Evolutionary conservation across 2,797 vertebrate species (phyloP), one percentile per base, ranked within the genome.

Genomic region (Esox masquinongy): DNA sequence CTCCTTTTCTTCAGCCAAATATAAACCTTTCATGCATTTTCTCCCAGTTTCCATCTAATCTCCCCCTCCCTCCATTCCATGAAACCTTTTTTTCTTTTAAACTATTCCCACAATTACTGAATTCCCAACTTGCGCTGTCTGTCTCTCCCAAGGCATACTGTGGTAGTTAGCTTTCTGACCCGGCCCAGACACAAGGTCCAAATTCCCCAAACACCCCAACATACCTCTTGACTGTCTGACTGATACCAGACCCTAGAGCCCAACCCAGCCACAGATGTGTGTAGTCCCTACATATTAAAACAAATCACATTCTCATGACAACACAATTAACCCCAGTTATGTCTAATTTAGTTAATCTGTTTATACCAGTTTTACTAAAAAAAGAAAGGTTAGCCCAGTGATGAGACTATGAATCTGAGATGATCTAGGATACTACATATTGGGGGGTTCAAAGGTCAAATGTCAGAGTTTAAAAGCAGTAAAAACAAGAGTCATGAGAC

Each of bases 21-120:
- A 17, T n/a, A 36, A 26, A 24, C 34, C 47, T 50, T 34, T n/a
- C 56, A 36, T 24, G 47, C 26, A 24, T 51, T 26, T 47, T 16
- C 31, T 68, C 29, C 68, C 36, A 15, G 2, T 63, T 50, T 78
- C 68, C 59, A 47, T 74, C 51, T 16, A 15, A 64, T n/a, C 6
- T 29, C 39, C 17, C 74, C 19, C 36, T 79, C 69, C 56, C 61
- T 19, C 14, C 16, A 66, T 77, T 69, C 16, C 76, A 39, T 1
- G 2, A 77, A 79, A 78, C 36, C 39, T 22, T 49, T 43, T 66
- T 22, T 79, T 76, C 66, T 72, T 2, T 79, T 29, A 0, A 43
- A n/a, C 70, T 81, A 77, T 86, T 83, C 85, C 83, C 85, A 90
- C 74, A 85, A 85, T 84, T 84, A 84, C 63, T 59, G 73, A 74